Evolutionary conservation across 2,113 vertebrate species (phyloP).

Genomic region (Tyrannus savana): DNA sequence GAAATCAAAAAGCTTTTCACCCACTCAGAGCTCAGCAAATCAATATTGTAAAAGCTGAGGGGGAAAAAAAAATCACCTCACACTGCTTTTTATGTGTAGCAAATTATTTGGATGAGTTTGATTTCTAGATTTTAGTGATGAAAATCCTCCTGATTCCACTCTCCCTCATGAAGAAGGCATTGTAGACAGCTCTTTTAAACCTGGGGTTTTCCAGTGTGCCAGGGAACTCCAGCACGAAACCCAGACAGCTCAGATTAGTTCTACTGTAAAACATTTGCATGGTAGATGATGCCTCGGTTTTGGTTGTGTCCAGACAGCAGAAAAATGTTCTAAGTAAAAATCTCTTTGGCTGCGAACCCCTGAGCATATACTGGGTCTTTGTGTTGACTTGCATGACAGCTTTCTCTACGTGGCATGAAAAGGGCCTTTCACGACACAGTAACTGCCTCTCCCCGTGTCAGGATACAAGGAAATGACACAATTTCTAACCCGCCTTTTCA

Average conservation of each 20-base stretch:
- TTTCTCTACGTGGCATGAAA: slow-evolving; percentile 31
- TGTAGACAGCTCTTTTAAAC: not conserved
- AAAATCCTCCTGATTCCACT: not conserved
- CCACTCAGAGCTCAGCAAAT: not conserved
- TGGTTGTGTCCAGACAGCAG: not conserved
- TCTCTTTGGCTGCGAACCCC: not conserved
- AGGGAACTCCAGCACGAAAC: not conserved
- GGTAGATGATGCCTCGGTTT: not conserved
- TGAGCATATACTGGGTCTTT: slow-evolving; percentile 32
- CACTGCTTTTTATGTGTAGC: not conserved
- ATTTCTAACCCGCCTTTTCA: not conserved
- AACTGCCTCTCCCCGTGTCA: not conserved
- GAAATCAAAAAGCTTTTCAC: not conserved
- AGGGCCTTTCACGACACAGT: slow-evolving; percentile 19
- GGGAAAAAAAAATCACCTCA: not conserved
- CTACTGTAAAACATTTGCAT: not conserved
- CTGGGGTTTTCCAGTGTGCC: not conserved
- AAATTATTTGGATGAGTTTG: not conserved
- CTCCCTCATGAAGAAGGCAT: not conserved
- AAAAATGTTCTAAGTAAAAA: not conserved
- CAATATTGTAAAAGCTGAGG: not conserved
- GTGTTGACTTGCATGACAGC: slow-evolving; percentile 22
- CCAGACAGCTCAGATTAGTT: not conserved
- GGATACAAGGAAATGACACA: not conserved
- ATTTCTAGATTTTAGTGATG: not conserved